phyloP scores from a whole-genome alignment of 2,888 invertebrate species.

The Melipona beecheii region DNA sequence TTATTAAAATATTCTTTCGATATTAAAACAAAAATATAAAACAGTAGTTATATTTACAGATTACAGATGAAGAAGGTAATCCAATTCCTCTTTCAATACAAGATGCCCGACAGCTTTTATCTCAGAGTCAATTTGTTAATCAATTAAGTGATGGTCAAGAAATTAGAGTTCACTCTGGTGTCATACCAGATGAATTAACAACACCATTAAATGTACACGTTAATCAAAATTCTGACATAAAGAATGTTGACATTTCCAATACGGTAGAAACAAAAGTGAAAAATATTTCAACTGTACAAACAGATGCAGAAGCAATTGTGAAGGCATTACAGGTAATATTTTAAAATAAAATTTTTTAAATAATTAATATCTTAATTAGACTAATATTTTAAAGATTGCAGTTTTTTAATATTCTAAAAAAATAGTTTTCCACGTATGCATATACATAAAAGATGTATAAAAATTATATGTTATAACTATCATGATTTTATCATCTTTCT shows the following conservation, averaged over 20 bases:
- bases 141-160: conserved; percentile 80
- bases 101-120: conserved; percentile 88
- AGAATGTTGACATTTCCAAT: conserved; percentile 30
- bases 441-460: too few relatives aligned
- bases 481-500: too few relatives aligned
- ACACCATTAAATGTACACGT: conserved; percentile 84
- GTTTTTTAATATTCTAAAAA: background rate
- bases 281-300: conserved; percentile 65
- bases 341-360: conserved; percentile 15
- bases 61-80: conserved; percentile 89
- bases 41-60: conserved; percentile 81
- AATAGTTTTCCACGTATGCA: too few relatives aligned
- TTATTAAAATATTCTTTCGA: background rate
- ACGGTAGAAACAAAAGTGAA: conserved; percentile 50
- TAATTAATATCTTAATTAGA: background rate
- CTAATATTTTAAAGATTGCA: background rate
- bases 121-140: conserved; percentile 84
- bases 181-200: conserved; percentile 81
- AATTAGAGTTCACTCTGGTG: conserved; percentile 77
- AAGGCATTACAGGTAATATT: conserved; percentile 77
- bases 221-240: conserved; percentile 67
- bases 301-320: conserved; percentile 75
- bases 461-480: too few relatives aligned
- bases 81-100: conserved; percentile 89
- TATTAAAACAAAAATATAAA: background rate